Percentiles rank a stretch among this genome's conserved stretches.
Evolutionary conservation across 2,113 vertebrate species (phyloP).

Genomic region (Antechinus stuartii): DNA sequence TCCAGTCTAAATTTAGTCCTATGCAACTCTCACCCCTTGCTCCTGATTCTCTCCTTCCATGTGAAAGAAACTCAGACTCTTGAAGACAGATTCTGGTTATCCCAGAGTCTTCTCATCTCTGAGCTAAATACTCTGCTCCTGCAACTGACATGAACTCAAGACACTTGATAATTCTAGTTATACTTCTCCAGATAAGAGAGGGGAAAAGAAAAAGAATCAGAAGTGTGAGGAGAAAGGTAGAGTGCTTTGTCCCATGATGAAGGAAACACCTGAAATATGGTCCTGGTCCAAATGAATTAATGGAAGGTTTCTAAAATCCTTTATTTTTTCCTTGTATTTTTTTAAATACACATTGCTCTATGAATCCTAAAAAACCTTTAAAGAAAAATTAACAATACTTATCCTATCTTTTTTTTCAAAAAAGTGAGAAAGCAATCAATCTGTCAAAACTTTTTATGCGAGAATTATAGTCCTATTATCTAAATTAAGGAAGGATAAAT

Average conservation of each 20-base stretch:
- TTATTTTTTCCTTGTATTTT: too few species aligned
- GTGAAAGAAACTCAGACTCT: background rate
- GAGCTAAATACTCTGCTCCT: background rate
- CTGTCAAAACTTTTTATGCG: background rate
- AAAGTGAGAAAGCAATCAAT: background rate
- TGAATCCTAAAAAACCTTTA: background rate
- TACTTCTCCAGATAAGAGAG: background rate
- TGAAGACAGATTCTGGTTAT: background rate
- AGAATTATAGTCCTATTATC: background rate
- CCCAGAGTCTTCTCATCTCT: background rate
- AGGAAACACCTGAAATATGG: background rate
- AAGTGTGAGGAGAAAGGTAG: background rate
- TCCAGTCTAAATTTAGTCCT: background rate
- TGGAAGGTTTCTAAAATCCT: background rate
- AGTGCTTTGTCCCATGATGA: background rate
- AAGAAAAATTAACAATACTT: background rate
- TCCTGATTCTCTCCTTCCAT: background rate
- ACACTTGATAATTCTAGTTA: background rate
- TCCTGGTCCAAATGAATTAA: background rate
- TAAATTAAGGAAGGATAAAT: background rate
- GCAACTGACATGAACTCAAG: background rate
- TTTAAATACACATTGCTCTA: too few species aligned
- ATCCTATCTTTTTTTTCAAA: background rate
- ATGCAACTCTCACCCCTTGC: background rate
- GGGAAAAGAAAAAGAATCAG: background rate